Conservation (phyloP, 2,888 invertebrate genomes). For the Leptopilina drosophilae region DNA sequence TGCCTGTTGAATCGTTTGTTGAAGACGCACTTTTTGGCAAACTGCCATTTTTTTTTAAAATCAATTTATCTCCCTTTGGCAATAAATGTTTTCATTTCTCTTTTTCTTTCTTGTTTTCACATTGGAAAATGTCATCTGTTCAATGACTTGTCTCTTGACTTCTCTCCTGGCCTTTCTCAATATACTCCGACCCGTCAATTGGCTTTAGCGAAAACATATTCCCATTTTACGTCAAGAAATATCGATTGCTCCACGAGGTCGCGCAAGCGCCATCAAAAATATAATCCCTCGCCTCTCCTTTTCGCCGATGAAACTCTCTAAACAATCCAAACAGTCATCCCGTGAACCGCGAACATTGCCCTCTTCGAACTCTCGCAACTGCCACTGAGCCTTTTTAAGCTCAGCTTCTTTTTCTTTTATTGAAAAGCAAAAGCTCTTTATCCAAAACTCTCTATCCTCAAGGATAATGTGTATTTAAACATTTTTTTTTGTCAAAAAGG, state of each 20-base stretch:
- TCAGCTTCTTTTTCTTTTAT: too few relatives aligned
- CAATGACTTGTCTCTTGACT: conserved; percentile 52
- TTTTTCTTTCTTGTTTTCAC: background rate
- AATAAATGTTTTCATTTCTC: too few relatives aligned
- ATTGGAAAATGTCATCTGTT: background rate
- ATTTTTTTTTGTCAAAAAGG: too few relatives aligned
- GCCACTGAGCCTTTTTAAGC: conserved; percentile 1
- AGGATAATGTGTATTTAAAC: too few relatives aligned
- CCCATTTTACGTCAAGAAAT: conserved; percentile 68
- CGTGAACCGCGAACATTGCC: conserved; percentile 54
- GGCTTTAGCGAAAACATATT: conserved; percentile 56
- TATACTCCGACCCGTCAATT: conserved; percentile 61
- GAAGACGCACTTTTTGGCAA: conserved; percentile 22
- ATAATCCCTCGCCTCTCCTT: conserved; percentile 50
- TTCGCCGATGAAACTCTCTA: conserved; percentile 44
- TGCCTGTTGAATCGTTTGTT: background rate
- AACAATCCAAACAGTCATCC: conserved; percentile 67
- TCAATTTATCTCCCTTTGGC: background rate
- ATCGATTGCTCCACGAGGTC: conserved; percentile 72
- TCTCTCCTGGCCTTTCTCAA: conserved; percentile 67
- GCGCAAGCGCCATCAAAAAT: conserved; percentile 65
- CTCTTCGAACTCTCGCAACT: conserved; percentile 49
- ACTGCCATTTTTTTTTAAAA: conserved; percentile 4
- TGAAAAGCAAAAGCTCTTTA: too few relatives aligned
- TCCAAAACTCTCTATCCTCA: too few relatives aligned